Evolutionary conservation across 2,888 invertebrate species (phyloP).

Genomic region (Acronicta leporina): DNA sequence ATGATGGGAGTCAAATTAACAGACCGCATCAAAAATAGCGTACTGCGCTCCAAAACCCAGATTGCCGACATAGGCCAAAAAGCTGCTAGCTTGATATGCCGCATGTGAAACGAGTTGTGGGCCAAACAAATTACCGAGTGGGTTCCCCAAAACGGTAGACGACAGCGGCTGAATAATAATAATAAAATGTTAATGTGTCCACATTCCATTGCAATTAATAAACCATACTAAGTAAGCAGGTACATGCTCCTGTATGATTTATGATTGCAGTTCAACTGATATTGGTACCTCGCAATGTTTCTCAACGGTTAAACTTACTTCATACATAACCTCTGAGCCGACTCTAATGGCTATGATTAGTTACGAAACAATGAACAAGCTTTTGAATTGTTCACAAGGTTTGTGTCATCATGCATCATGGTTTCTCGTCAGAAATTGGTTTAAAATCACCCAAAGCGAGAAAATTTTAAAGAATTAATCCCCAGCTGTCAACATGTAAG

Average conservation of each 20-base stretch:
- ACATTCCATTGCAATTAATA: conserved; percentile 11
- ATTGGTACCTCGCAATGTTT: background rate
- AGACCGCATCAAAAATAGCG: too few relatives aligned
- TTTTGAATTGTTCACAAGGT: background rate
- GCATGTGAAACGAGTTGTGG: too few relatives aligned
- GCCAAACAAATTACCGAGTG: too few relatives aligned
- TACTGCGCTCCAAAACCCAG: too few relatives aligned
- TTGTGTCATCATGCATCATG: conserved; percentile 2
- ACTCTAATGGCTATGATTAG: background rate
- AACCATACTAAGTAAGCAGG: too few relatives aligned
- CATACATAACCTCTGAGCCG: background rate
- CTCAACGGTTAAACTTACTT: background rate
- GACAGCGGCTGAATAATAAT: too few relatives aligned
- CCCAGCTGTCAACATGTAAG: conserved; percentile 74
- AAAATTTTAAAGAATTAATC: conserved; percentile 64
- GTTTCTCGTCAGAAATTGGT: conserved; percentile 4
- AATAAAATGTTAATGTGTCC: background rate
- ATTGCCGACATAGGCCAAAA: too few relatives aligned
- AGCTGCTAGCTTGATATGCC: too few relatives aligned
- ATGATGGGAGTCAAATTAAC: too few relatives aligned
- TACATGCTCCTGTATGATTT: too few relatives aligned
- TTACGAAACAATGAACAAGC: conserved; percentile 1
- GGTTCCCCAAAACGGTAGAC: too few relatives aligned
- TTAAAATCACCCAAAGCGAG: conserved; percentile 15
- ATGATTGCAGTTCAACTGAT: background rate